A percentile compares a stretch with the other conserved stretches of the same genome.
These are phyloP conservation scores for Ennomos quercinarius DNA, from an alignment of 2,888 invertebrate genomes.

Conservation along the genomic window DNA sequence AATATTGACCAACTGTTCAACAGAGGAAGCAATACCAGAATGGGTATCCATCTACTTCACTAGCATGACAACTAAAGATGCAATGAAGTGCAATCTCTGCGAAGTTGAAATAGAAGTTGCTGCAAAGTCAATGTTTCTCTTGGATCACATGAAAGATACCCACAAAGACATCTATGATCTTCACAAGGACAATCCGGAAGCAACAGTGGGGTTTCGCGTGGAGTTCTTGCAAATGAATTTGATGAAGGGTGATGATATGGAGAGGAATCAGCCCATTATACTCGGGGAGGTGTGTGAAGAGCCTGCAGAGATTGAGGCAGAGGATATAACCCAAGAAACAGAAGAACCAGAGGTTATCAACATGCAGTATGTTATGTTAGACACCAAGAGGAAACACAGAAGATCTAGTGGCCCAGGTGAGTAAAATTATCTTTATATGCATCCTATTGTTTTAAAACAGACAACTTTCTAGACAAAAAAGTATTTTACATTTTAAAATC, in stretches of 20 bases:
- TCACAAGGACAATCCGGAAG: conserved; percentile 70
- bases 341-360: conserved; percentile 44
- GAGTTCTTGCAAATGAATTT: conserved; percentile 72
- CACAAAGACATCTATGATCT: conserved; percentile 72
- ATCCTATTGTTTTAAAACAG: too few species aligned
- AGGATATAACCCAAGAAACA: conserved; percentile 25
- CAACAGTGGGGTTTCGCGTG: conserved; percentile 71
- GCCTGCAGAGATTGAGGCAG: conserved; percentile 19
- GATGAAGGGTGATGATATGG: conserved; percentile 61
- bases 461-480: too few species aligned
- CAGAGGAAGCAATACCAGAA: conserved; percentile 54
- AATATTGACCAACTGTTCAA: conserved; percentile 28
- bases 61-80: conserved; percentile 47
- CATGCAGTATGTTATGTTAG: conserved; percentile 61
- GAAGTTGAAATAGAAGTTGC: conserved; percentile 52
- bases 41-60: conserved; percentile 73
- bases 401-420: conserved; percentile 32
- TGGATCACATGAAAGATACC: conserved; percentile 59
- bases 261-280: conserved; percentile 53
- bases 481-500: too few species aligned
- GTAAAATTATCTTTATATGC: neutral
- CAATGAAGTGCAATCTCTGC: conserved; percentile 70
- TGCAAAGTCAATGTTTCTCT: conserved; percentile 55
- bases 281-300: conserved; percentile 66
- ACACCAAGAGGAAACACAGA: conserved; percentile 48